Evolutionary conservation across 2,888 invertebrate genomes (phyloP).

Genomic region (Philereme vetulata): DNA sequence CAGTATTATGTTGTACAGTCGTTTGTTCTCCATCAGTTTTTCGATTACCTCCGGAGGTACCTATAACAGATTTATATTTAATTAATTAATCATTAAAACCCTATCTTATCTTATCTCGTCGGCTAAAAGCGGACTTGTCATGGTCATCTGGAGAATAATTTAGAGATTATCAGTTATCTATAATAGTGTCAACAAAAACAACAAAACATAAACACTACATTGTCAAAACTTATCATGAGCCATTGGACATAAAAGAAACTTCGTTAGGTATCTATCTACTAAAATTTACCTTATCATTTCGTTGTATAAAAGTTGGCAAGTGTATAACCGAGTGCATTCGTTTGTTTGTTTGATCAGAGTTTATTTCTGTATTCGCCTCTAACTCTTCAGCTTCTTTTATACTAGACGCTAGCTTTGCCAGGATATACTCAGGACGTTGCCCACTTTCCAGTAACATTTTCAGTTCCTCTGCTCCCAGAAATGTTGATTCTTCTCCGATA

Average conservation of each 20-base stretch:
- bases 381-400: conserved; percentile 77
- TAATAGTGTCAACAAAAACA: too few species aligned
- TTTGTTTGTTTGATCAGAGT: conserved; percentile 64
- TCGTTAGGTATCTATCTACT: too few species aligned
- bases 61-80: conserved; percentile 55
- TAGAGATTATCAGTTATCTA: too few species aligned
- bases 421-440: conserved; percentile 85
- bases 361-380: conserved; percentile 73
- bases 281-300: conserved; percentile 85
- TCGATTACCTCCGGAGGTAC: conserved; percentile 89
- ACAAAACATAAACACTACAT: too few species aligned
- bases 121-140: neutral
- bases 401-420: conserved; percentile 84
- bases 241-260: too few species aligned
- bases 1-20: conserved; percentile 86
- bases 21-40: conserved; percentile 85
- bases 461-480: conserved; percentile 85
- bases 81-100: too few species aligned
- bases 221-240: too few species aligned
- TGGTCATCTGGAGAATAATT: too few species aligned
- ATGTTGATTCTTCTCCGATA: conserved; percentile 75
- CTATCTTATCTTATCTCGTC: neutral
- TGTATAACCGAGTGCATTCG: conserved; percentile 87
- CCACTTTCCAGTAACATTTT: conserved; percentile 87
- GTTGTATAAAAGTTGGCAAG: conserved; percentile 90